Conservation (phyloP, 2,113 vertebrate species). For the Micronisus gabar region DNA sequence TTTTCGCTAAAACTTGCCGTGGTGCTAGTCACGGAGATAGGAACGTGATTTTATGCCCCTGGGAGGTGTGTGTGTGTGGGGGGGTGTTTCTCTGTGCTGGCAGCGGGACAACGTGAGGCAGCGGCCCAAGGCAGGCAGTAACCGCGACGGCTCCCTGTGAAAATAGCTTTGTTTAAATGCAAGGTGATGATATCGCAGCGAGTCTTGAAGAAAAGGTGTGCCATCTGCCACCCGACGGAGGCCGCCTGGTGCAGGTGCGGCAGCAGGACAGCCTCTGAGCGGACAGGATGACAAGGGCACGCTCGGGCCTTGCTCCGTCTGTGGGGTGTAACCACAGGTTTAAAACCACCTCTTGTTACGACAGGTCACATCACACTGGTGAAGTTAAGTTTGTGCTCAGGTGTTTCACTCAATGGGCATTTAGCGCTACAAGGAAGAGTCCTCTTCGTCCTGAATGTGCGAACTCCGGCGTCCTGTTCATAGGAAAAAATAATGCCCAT, state of each 20-base stretch:
- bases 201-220: background rate
- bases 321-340: fast-evolving
- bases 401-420: background rate
- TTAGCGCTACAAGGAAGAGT: background rate
- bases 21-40: background rate
- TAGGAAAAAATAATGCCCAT: background rate
- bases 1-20: too few species aligned
- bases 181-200: fast-evolving
- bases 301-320: background rate
- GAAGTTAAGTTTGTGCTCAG: background rate
- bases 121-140: too few species aligned
- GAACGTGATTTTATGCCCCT: fast-evolving
- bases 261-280: background rate
- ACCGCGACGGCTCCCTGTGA: background rate
- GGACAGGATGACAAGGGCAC: too few species aligned
- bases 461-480: fast-evolving
- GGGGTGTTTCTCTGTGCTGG: background rate
- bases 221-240: fast-evolving
- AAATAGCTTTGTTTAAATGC: too few species aligned
- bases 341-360: too few species aligned
- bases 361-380: fast-evolving
- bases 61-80: too few species aligned
- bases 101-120: fast-evolving
- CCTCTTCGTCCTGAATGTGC: fast-evolving
- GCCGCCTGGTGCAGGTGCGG: fast-evolving